A percentile compares a stretch with the other conserved stretches of the same genome.
Conservation (phyloP, 2,888 invertebrate genomes). For the Xestia ashworthii region DNA sequence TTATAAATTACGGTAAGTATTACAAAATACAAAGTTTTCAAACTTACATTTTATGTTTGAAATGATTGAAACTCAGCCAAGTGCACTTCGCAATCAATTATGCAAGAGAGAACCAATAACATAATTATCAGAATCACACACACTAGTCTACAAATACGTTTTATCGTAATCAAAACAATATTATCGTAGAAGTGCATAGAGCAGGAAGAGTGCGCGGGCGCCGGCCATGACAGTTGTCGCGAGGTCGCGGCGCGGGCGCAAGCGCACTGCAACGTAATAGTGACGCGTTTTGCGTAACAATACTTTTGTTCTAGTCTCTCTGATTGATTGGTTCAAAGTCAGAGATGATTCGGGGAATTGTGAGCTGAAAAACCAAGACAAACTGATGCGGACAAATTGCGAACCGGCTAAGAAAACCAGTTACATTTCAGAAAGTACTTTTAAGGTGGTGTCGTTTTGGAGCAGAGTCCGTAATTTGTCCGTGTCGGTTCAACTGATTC, state of each 20-base stretch:
- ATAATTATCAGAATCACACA: conserved; percentile 55
- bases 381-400: not conserved
- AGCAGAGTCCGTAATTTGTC: not conserved
- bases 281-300: conserved; percentile 75
- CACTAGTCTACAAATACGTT: conserved; percentile 56
- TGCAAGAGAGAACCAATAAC: conserved; percentile 56
- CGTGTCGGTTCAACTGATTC: not conserved
- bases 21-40: not conserved
- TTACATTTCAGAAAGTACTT: not conserved
- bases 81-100: conserved; percentile 58
- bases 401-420: too few species aligned
- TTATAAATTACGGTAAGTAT: not conserved
- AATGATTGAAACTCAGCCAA: conserved; percentile 36
- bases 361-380: not conserved
- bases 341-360: conserved; percentile 23
- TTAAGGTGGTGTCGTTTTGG: not conserved
- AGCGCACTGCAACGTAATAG: conserved; percentile 69
- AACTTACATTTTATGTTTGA: not conserved
- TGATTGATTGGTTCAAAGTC: conserved; percentile 39
- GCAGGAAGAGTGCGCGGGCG: conserved; percentile 73
- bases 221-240: conserved; percentile 60
- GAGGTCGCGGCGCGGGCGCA: conserved; percentile 45
- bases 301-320: conserved; percentile 55
- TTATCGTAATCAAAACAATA: conserved; percentile 71
- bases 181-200: conserved; percentile 71